Base-by-base conservation (phyloP, 2,797 vertebrate species). In the Cyprinella venusta region DNA sequence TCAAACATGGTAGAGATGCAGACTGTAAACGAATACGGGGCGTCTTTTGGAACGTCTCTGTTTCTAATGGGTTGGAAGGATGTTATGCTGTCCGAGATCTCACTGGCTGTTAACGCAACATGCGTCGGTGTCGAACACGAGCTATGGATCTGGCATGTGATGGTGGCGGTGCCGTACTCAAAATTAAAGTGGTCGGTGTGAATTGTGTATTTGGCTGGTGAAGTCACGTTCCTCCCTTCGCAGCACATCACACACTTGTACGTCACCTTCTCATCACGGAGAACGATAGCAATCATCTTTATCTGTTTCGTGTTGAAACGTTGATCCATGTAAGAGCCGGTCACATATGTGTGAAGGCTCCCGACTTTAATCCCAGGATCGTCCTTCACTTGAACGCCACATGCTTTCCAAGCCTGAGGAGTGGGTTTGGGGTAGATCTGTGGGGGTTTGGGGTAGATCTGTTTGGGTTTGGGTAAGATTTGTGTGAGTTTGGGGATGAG, bases 1-100 rank as follows among this genome's bases (percentile, higher is more conserved):
- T 92, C 67, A 30, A 72, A 92, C 90, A 93, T 92, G 30, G 85
- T 82, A n/a, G 92, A 92, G 79, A 92, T 70, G 86, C 92, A 93
- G 52, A 92, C 67, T 4, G 90, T 91, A 82, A 94, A 93, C 0
- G 83, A n/a, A 18, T 84, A 86, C 3, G 21, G 30, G 54, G 88
- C 91, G 15, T 48, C 54, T 18, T 63, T 26, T 0, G 0, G 80
- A 6, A 56, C 1, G 0, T 88, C 2, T 68, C 64, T 67, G 82
- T 93, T 93, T 56, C 48, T 33, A 30, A 92, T 84, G 21, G 89
- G 81, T 48, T 90, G 24, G 40, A 88, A 89, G 0, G 13, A 3
- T 0, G 26, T 52, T 36, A 80, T 12, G 2, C 67, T 69, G 19
- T 16, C 40, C 0, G 8, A 15, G 0, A 19, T 1, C 0, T 0